Evolutionary conservation across 2,797 vertebrate genomes (phyloP), one percentile per base, ranked within the genome.

Genomic region (Todus mexicanus): DNA sequence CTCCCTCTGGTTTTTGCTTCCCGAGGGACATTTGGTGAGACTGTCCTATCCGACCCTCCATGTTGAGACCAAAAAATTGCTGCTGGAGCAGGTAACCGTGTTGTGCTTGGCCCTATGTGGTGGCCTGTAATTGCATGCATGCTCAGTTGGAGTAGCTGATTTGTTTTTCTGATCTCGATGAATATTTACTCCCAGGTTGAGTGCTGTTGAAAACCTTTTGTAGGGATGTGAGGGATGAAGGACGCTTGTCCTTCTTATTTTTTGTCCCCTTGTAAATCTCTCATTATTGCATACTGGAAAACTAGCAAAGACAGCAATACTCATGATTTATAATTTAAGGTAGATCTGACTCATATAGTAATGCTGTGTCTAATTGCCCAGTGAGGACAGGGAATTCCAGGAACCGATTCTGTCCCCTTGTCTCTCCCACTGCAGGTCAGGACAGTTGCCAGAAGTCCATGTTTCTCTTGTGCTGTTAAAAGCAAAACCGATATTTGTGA

Each of bases 201-300:
- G 53, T 84, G 77, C 84, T 85, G 63, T 93, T 95, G 89, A 83
- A 94, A 96, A 88, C 77, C 61, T 75, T 87, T 90, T 87, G 64
- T 89, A 81, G 81, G 72, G 38, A 73, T 51, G 12, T 84, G 51
- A 74, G 56, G 73, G n/a, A 45, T 89, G 92, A 95, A 81, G 66
- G 50, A 57, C 3, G 9, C 1, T 38, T 66, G 42, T 75, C 31
- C 37, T 53, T 85, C 37, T 53, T 85, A 23, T 60, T 64, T 22
- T 56, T 35, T 61, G 47, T 94, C 45, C 53, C 37, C 59, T 82
- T 65, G 72, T n/a, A 48, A 84, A 71, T 59, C 25, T 93, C 35
- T 84, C 8, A 1, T 68, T 74, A 29, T 70, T 47, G 54, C 50
- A 1, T 69, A 82, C n/a, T 64, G 81, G 87, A 91, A 91, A 94